Base-by-base conservation (phyloP, 2,113 vertebrate genomes). In the Alouatta palliata region DNA sequence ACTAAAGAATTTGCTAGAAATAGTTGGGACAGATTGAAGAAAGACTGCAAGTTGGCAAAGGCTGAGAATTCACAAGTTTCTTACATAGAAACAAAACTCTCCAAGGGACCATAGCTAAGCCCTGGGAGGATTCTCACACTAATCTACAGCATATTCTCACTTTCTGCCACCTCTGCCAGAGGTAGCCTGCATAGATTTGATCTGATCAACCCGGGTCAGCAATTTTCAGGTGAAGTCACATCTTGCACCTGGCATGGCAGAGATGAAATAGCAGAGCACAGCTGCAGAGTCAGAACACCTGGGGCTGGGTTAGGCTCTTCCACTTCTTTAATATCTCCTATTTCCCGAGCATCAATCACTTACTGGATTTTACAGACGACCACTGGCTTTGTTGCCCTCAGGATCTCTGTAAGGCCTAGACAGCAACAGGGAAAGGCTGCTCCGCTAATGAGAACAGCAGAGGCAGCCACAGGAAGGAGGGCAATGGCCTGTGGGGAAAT, bases 1-100 rank as follows among this genome's bases (percentile, higher is more conserved):
- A 75, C 79, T 70, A 84, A 95, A 91, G 68, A 86, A 70, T 93
- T 88, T 79, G 66, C 91, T 75, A 95, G 95, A 95, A 97, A 96
- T 94, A 54, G 54, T 32, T 56, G 91, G 83, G 79, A 73, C n/a
- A 80, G 91, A 93, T 43, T 86, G 49, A 84, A 86, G n/a, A 64
- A 84, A 94, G 77, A 76, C 0, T 32, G 47, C 61, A 47, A 58
- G 45, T 64, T 76, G 95, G 93, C 95, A 35, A 71, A 70, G 47
- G 83, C 21, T 56, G 95, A 91, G 84, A 66, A 87, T 52, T 70
- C 79, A 45, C 54, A 80, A 86, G 75, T 94, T 95, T 94, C 83
- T 64, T 30, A 45, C 47, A 66, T 0, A 94, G 82, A 89, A 84
- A 61, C 19, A 2, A 75, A 86, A 89, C 92, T 91, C 70, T 64